A percentile compares a stretch with the other conserved stretches of the same genome.
phyloP scores from a whole-genome alignment of 2,113 vertebrate species.

The Equus quagga region DNA sequence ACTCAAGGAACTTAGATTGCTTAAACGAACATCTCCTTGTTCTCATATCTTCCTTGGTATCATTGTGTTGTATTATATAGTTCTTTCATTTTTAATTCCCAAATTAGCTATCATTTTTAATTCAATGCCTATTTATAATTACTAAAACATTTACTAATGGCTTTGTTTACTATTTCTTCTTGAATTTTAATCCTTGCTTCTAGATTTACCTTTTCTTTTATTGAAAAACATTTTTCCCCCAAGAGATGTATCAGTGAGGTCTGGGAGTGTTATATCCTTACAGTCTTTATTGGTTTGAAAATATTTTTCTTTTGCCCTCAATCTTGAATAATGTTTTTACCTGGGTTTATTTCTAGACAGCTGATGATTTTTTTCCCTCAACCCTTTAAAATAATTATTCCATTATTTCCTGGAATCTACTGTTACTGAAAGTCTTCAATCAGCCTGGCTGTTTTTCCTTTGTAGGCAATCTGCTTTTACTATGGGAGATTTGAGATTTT shows the following conservation, averaged over 20 bases:
- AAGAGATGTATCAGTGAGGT: background rate
- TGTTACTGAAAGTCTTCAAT: background rate
- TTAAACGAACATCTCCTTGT: background rate
- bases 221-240: background rate
- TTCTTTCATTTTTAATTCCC: background rate
- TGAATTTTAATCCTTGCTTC: background rate
- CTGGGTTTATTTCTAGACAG: background rate
- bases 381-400: background rate
- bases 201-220: background rate
- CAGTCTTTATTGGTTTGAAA: background rate
- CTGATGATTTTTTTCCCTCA: background rate
- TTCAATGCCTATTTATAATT: background rate
- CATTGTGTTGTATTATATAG: background rate
- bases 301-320: background rate
- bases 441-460: background rate
- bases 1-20: background rate
- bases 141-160: background rate
- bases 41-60: background rate
- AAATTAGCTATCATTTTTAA: background rate
- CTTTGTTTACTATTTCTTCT: background rate
- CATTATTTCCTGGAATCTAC: background rate
- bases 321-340: background rate
- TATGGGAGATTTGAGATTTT: background rate
- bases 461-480: background rate
- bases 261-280: background rate